Evolutionary conservation across 2,113 vertebrate species (phyloP).

Genomic region (mouse (Mus musculus)): DNA sequence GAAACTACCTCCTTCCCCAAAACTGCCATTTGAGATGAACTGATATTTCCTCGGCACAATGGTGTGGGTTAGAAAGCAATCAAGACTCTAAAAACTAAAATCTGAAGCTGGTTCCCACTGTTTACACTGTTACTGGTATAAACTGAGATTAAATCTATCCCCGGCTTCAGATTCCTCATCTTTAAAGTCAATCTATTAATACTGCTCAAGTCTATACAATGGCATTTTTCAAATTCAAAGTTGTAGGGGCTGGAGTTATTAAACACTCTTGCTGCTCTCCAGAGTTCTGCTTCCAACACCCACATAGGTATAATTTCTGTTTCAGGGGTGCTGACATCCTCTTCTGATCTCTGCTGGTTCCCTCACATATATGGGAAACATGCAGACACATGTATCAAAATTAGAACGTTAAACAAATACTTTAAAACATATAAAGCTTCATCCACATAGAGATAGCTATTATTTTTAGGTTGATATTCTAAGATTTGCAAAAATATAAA

Average conservation of each 20-base stretch:
- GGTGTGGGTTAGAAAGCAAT: not conserved
- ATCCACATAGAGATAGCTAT: not conserved
- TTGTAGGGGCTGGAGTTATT: not conserved
- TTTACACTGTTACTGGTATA: not conserved
- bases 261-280: not conserved
- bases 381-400: not conserved
- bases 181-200: not conserved
- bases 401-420: not conserved
- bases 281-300: not conserved
- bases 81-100: conserved; percentile 17
- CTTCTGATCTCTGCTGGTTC: not conserved
- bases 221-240: not conserved
- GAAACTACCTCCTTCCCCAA: conserved; percentile 31
- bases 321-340: not conserved
- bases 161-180: not conserved
- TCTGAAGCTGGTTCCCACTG: not conserved
- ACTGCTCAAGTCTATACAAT: not conserved
- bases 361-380: not conserved
- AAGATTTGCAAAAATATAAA: conserved; percentile 1
- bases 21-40: conserved; percentile 34
- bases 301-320: not conserved
- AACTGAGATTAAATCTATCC: not conserved
- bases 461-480: not conserved
- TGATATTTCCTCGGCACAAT: not conserved
- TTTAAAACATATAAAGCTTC: not conserved